These are phyloP conservation scores for Apomyelois bistriatella DNA, from an alignment of 2,888 invertebrate genomes.

Conservation along the genomic window DNA sequence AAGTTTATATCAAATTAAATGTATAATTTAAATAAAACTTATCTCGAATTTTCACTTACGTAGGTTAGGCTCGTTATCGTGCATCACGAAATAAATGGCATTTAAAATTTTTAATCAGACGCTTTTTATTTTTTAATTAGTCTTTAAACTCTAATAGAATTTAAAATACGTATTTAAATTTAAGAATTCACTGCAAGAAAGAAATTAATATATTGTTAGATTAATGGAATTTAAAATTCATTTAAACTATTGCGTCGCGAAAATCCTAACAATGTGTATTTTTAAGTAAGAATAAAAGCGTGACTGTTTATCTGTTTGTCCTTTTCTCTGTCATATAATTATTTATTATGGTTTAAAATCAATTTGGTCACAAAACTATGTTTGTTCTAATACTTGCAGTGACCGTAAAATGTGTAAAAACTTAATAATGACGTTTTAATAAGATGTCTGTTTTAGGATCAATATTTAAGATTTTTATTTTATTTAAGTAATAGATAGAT, in stretches of 20 bases:
- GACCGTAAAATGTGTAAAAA: neutral
- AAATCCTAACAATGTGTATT: too few relatives aligned
- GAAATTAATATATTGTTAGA: neutral
- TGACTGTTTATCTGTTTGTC: too few relatives aligned
- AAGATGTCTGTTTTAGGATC: constrained; percentile 1
- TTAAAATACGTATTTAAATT: neutral
- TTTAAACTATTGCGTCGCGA: too few relatives aligned
- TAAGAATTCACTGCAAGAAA: neutral
- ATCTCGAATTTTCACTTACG: too few relatives aligned
- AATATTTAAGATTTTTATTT: neutral
- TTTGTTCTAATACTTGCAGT: neutral
- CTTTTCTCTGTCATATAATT: too few relatives aligned
- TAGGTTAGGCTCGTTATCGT: neutral
- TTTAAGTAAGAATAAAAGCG: too few relatives aligned
- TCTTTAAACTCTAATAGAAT: neutral
- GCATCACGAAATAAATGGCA: neutral
- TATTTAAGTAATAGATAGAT: neutral
- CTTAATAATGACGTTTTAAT: neutral
- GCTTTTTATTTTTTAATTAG: neutral
- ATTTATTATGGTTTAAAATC: too few relatives aligned
- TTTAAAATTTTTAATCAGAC: neutral
- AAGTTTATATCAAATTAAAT: too few relatives aligned
- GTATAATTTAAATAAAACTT: too few relatives aligned
- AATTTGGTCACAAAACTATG: too few relatives aligned
- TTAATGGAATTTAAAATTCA: neutral